Base-by-base conservation (phyloP, 1,140 invertebrate genomes). In the Triops longicaudatus region DNA sequence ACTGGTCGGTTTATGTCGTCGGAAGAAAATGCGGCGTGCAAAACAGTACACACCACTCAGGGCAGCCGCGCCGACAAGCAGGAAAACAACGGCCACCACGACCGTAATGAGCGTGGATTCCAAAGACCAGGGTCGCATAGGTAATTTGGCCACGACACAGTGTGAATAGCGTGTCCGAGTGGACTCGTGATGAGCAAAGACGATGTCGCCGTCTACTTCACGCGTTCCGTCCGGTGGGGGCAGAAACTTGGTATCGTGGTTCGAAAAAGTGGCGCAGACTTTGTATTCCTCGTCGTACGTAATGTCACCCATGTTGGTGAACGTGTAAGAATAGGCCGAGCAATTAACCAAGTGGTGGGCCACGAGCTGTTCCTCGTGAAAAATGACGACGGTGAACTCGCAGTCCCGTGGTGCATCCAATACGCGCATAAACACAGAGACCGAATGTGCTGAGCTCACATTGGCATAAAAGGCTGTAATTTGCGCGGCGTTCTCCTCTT, bases 271-370 rank as follows among this genome's bases (percentile, higher is more conserved):
- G 41, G 76, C 76, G 72, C 76, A 77, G 10, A 77, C 80, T 43
- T 71, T 78, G 80, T 82, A 0, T 82, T 82, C 1, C 82, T 81
- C 2, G 81, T 81, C 26, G 82, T 81, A 22, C 82, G 80, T 11
- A 83, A 79, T 4, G 84, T 72, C 76, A 6, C 84, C 6, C 83
- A 81, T 81, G 79, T 77, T 79, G 83, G 79, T 81, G 84, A 72
- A 80, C 81, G 81, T 78, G 31, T 73, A 74, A 10, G 73, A 42
- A 12, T 44, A 50, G 10, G 73, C 37, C 12, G 80, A 80, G 77
- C 85, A 85, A 44, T 83, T 82, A 11, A 85, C 78, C 75, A 80
- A 80, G 44, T 81, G 79, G 41, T 84, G 83, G 2, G 83, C 82
- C 10, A 85, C 44, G 31, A 83, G 74, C 1, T 80, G 79, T 9